A percentile compares a stretch with the other conserved stretches of the same genome.
Evolutionary conservation across 1,140 invertebrate genomes (phyloP).

Genomic region (Anastrepha obliqua): DNA sequence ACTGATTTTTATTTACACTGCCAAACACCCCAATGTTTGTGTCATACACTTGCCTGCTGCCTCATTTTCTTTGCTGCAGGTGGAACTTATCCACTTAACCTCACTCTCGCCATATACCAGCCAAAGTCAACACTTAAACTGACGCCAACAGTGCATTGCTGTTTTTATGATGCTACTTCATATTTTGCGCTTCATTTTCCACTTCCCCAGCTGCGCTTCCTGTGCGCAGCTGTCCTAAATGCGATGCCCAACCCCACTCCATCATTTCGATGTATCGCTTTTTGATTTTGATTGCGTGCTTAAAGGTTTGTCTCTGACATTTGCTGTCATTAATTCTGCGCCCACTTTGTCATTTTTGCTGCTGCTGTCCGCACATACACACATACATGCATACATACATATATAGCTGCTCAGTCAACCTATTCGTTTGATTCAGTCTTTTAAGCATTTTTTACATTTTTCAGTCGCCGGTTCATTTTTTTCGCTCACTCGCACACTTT

Average conservation of each 20-base stretch:
- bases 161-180: background rate
- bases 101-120: background rate
- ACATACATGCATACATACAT: constrained; percentile 21
- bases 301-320: constrained; percentile 71
- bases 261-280: background rate
- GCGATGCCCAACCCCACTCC: background rate
- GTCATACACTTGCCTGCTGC: background rate
- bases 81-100: constrained; percentile 29
- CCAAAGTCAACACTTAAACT: constrained; percentile 5
- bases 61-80: background rate
- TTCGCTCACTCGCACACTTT: background rate
- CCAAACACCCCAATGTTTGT: background rate
- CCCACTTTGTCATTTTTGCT: background rate
- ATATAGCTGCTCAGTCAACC: background rate
- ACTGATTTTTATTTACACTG: constrained; percentile 26
- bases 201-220: background rate
- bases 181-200: constrained; percentile 12
- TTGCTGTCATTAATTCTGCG: constrained; percentile 70
- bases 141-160: background rate
- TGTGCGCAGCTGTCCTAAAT: background rate
- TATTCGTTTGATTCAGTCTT: background rate
- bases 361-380: background rate
- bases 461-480: constrained; percentile 1
- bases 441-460: background rate
- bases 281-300: constrained; percentile 68